Percentiles rank a stretch among this genome's conserved stretches.
These are phyloP conservation scores for Mus spicilegus DNA, from an alignment of 2,113 vertebrate genomes.

Conservation along the genomic window DNA sequence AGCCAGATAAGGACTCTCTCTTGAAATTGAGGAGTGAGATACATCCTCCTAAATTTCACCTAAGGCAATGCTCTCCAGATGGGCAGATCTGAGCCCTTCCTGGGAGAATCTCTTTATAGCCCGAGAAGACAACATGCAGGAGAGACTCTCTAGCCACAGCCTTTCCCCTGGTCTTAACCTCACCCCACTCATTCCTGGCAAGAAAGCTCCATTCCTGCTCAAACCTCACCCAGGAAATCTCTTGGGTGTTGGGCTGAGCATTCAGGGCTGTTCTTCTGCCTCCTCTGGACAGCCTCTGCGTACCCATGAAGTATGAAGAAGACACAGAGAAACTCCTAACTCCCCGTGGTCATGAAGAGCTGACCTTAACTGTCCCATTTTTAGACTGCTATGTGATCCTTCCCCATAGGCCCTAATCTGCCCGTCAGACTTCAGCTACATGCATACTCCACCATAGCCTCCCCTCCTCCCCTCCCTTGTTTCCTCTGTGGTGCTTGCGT, in stretches of 20 bases:
- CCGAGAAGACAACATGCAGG: neutral
- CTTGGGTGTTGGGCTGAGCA: rapidly evolving
- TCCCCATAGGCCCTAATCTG: neutral
- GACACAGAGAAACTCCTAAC: neutral
- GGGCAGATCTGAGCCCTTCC: neutral
- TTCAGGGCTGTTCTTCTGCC: neutral
- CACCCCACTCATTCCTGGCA: neutral
- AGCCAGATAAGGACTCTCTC: neutral
- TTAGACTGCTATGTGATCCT: neutral
- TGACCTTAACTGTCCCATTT: neutral
- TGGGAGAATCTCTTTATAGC: no score
- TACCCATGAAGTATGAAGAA: neutral
- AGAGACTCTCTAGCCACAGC: rapidly evolving
- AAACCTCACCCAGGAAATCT: neutral
- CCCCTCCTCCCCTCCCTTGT: neutral
- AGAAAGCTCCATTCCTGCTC: neutral
- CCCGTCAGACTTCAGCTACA: no score
- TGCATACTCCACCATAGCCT: neutral
- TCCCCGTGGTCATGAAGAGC: neutral
- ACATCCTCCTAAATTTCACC: neutral
- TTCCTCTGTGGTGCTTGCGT: neutral
- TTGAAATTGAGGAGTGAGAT: neutral
- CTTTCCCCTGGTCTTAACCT: neutral
- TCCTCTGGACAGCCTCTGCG: neutral
- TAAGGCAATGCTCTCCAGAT: neutral